Base-by-base conservation (phyloP, 1,140 invertebrate genomes). In the Caenorhabditis tropicalis region DNA sequence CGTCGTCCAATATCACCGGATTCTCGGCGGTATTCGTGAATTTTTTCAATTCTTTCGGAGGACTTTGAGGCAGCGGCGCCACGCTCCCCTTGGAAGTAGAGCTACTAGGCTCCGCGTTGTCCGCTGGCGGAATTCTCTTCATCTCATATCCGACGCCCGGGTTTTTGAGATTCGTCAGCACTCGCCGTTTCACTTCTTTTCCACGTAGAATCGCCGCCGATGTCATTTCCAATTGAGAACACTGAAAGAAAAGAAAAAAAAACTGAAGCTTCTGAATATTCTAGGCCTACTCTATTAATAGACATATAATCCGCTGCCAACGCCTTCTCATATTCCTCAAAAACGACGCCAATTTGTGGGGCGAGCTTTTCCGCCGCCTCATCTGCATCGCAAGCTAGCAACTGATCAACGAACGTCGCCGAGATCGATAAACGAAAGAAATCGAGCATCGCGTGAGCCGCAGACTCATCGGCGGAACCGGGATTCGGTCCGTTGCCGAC, bases 401-500 rank as follows among this genome's bases (percentile, higher is more conserved):
- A 12, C n/a, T 74, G 0, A 24, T 10, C 21, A 12, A 31, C n/a
- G 21, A 74, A 74, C 15, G 0, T n/a, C 1, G 33, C 6, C 21
- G 65, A 74, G 2, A 46, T 46, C 0, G 33, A 9, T 2, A 43
- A 10, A 24, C 36, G 6, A n/a, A 74, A 74, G 29, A 74, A 74
- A 24, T 74, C 65, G 6, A 74, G n/a, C 65, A 74, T 74, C 9
- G 65, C 65, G 21, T 74, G 36, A n/a, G 36, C 65, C 2, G 65
- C 65, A 5, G 19, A 46, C 3, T 43, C 65, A 1, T 74, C 65
- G 1, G 65, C 65, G 2, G 1, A 2, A n/a, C 9, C 7, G 36
- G 31, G 19, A 46, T 24, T 43, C 43, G 16, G 3, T 10, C n/a
- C n/a, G 36, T 46, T 24, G 65, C 12, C 4, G 27, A 31, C 24